phyloP scores from a whole-genome alignment of 2,113 vertebrate species.

The Microcebus jonahi region DNA sequence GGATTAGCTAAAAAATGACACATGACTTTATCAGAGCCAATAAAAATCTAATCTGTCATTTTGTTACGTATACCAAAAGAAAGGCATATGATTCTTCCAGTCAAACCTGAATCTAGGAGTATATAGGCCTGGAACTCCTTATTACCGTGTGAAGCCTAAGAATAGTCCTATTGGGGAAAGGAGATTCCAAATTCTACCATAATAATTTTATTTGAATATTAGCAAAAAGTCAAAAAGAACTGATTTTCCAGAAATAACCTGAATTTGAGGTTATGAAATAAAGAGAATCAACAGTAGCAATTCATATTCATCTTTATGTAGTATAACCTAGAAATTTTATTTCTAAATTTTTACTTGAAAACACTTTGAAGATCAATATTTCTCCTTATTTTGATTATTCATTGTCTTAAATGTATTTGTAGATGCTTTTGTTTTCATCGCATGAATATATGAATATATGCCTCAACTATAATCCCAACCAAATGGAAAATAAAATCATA shows the following conservation, averaged over 20 bases:
- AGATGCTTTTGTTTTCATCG: slow-evolving; percentile 6
- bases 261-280: background rate
- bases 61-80: background rate
- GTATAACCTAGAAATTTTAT: background rate
- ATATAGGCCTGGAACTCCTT: background rate
- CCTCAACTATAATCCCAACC: background rate
- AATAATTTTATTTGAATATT: background rate
- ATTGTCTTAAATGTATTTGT: background rate
- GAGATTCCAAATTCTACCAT: background rate
- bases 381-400: background rate
- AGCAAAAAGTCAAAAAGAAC: background rate
- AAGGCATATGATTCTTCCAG: background rate
- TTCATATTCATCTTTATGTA: background rate
- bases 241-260: background rate
- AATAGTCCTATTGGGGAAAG: background rate
- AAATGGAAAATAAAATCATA: slow-evolving; percentile 4
- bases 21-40: background rate
- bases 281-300: background rate
- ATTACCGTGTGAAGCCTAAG: background rate
- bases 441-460: background rate
- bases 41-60: background rate
- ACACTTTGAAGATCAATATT: slow-evolving; percentile 15
- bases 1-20: slow-evolving; percentile 22
- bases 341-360: slow-evolving; percentile 24
- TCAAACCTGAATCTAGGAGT: background rate